phyloP scores from a whole-genome alignment of 1,140 invertebrate genomes.

The Harlomillsia oculata region DNA sequence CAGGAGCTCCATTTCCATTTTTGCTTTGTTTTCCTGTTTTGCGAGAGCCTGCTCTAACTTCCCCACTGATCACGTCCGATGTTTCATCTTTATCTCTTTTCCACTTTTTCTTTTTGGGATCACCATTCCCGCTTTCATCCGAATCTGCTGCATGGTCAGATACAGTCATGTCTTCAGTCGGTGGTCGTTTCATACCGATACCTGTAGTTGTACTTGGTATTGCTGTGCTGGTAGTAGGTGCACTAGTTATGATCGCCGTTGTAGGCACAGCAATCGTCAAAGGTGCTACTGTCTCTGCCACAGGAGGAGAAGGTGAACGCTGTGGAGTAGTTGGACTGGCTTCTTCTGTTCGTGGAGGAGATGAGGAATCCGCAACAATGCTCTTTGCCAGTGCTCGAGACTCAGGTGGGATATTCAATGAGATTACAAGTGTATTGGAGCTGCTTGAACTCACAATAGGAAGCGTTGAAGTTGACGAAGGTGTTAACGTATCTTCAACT shows the following conservation, averaged over 20 bases:
- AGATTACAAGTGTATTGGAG: too few relatives aligned
- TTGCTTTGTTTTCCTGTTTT: too few relatives aligned
- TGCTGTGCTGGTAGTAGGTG: not conserved
- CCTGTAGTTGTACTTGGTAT: not conserved
- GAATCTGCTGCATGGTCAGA: slow-evolving; percentile 15
- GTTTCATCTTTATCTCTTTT: slow-evolving; percentile 45
- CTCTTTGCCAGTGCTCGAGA: too few relatives aligned
- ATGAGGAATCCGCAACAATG: too few relatives aligned
- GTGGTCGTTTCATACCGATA: slow-evolving; percentile 24
- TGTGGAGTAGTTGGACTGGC: slow-evolving; percentile 1
- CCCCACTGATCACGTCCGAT: slow-evolving; percentile 7
- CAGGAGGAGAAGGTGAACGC: not conserved
- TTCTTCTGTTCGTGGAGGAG: slow-evolving; percentile 9
- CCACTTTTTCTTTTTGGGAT: slow-evolving; percentile 54
- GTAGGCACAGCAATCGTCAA: not conserved
- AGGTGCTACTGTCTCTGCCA: not conserved
- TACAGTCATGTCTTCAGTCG: slow-evolving; percentile 10
- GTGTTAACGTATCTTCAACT: too few relatives aligned
- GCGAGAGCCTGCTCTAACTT: not conserved
- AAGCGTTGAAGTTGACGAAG: too few relatives aligned
- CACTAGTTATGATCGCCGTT: not conserved
- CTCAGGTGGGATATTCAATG: too few relatives aligned
- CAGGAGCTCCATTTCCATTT: too few relatives aligned
- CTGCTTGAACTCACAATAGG: too few relatives aligned
- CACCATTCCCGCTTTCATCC: slow-evolving; percentile 43